Base-by-base conservation (phyloP, 2,113 vertebrate species). In the Sakesphorus luctuosus region DNA sequence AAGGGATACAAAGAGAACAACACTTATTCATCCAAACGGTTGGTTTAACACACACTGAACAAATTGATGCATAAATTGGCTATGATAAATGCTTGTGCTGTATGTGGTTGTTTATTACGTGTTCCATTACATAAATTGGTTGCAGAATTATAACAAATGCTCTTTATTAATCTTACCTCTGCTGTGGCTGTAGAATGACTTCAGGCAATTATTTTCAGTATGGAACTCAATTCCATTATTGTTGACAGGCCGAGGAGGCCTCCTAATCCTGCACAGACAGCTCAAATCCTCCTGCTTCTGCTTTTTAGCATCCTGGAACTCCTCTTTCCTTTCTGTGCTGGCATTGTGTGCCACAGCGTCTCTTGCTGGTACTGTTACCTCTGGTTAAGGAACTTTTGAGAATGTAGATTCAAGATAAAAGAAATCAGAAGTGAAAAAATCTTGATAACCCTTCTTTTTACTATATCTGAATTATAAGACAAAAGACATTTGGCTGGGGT, bases 141-240 rank as follows among this genome's bases (percentile, higher is more conserved):
- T 96, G 76, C 93, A 97, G 94, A 97, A 97, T 96, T 96, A 97
- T 98, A 97, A 97, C 65, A 97, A 97, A 97, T 96, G 59, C n/a
- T 94, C 81, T 95, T 97, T 98, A 97, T 98, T 98, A 98, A 98
- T 97, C 94, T 97, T 96, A 97, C 92, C 84, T 98, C 98, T 87
- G 63, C 83, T 80, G 44, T 88, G 92, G 73, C 76, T 96, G 68
- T 36, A 81, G 88, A 96, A 91, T 86, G 72, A 94, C 92, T 97
- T 72, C 56, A 82, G 68, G 94, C 78, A 96, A 96, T 97, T 96
- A 97, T 96, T 79, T 96, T 85, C 89, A 90, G 72, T 28, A 47
- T 77, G 56, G 89, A 95, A 94, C 83, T 94, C 92, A 96, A 93
- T 92, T 94, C 91, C 85, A 77, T 96, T 96, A 94, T 59, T 88